Percentiles rank a stretch among this genome's conserved stretches.
phyloP scores from a whole-genome alignment of 2,888 invertebrate species.

The Sylvicola fuscatus region DNA sequence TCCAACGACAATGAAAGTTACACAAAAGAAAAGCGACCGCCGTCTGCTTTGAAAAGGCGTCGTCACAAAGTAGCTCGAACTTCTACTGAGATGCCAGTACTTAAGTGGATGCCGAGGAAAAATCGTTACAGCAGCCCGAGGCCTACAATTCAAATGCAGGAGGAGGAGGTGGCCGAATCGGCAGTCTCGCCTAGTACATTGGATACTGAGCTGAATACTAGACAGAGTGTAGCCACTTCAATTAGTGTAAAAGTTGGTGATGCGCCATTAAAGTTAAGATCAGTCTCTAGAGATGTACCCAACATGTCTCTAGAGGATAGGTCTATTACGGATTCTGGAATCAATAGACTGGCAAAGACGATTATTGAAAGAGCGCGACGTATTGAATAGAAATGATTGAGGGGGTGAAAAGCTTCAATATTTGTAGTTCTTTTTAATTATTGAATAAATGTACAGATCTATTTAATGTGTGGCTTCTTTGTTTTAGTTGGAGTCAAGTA shows the following conservation, averaged over 20 bases:
- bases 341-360: no score
- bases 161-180: constrained; percentile 7
- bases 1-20: constrained; percentile 4
- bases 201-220: constrained; percentile 15
- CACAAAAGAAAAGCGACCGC: constrained; percentile 3
- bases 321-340: no score
- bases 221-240: constrained; percentile 30
- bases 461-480: no score
- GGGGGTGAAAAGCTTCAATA: no score
- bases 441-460: no score
- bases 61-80: constrained; percentile 6
- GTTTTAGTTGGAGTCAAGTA: no score
- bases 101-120: constrained; percentile 21
- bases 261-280: constrained; percentile 9
- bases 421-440: no score
- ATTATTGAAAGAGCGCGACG: no score
- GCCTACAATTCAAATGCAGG: constrained; percentile 1
- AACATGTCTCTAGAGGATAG: no score
- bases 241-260: constrained; percentile 31
- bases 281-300: no score
- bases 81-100: constrained; percentile 16
- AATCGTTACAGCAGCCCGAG: constrained; percentile 2
- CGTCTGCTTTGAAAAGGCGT: constrained; percentile 1
- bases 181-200: constrained; percentile 8
- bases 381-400: no score